Conservation (phyloP, 2,888 invertebrate species). For the Papilio gigon region DNA sequence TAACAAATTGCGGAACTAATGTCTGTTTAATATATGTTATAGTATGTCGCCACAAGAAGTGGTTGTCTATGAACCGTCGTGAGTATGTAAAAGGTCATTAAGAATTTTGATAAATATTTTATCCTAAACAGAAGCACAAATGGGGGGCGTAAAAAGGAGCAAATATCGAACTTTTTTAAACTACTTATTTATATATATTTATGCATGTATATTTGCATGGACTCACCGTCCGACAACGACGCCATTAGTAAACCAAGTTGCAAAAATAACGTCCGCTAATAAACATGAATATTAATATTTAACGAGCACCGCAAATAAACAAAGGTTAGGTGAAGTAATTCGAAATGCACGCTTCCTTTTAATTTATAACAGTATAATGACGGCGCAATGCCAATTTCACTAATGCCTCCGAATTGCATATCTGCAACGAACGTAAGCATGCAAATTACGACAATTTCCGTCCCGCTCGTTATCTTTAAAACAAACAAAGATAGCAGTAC, state of each 20-base stretch:
- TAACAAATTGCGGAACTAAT: no score
- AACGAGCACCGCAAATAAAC: conserved; percentile 28
- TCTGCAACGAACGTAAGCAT: not conserved
- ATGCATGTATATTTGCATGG: no score
- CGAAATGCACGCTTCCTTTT: conserved; percentile 7
- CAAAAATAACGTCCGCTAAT: conserved; percentile 7
- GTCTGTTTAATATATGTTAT: no score
- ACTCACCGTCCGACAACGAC: conserved; percentile 38
- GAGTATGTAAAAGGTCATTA: no score
- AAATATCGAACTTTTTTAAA: no score
- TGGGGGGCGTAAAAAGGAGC: no score
- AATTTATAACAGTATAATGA: not conserved
- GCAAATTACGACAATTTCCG: not conserved
- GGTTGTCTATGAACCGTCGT: no score
- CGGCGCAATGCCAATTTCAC: conserved; percentile 22
- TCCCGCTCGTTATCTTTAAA: not conserved
- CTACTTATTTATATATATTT: no score
- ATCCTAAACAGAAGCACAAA: no score
- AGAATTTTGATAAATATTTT: no score
- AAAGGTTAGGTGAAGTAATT: conserved; percentile 25
- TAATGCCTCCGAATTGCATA: not conserved
- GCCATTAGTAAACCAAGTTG: conserved; percentile 50
- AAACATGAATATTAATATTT: conserved; percentile 33
- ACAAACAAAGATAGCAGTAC: not conserved
- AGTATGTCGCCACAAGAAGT: no score